These are phyloP conservation scores for Micronycteris hirsuta DNA, from an alignment of 2,113 vertebrate genomes.

Conservation along the genomic window DNA sequence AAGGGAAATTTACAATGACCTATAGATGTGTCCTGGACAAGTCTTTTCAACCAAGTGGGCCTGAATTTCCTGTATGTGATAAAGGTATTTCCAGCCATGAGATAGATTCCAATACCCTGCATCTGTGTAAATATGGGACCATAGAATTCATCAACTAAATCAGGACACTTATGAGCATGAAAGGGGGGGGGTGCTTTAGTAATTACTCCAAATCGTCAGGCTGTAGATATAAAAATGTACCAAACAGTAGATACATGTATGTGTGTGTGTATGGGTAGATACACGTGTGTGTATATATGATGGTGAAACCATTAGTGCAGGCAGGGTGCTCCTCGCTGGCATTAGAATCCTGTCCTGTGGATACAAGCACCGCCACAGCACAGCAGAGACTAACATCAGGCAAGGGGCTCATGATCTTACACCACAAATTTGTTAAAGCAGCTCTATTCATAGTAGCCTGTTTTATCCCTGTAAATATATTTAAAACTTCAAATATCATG, in stretches of 20 bases:
- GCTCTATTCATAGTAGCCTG: not conserved
- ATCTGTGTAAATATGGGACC: not conserved
- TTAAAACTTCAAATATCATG: not conserved
- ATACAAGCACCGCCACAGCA: not conserved
- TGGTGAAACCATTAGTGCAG: not conserved
- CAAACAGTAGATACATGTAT: not conserved
- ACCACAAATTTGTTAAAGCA: not conserved
- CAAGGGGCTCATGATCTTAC: not conserved
- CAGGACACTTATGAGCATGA: not conserved
- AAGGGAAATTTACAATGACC: not conserved
- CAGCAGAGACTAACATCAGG: not conserved
- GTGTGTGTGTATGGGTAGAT: accelerated
- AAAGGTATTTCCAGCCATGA: not conserved
- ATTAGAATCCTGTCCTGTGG: not conserved
- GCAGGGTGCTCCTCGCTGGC: not conserved
- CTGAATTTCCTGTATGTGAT: not conserved
- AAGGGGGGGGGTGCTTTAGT: not conserved
- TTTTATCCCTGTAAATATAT: not conserved
- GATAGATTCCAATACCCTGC: not conserved
- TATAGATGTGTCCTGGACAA: not conserved
- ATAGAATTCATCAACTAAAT: not conserved
- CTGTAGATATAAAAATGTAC: not conserved
- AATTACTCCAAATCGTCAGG: not conserved
- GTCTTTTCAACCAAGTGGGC: not conserved
- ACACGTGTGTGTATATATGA: accelerated